Evolutionary conservation across 2,797 vertebrate genomes (phyloP).

Genomic region (Poecilia gillii): DNA sequence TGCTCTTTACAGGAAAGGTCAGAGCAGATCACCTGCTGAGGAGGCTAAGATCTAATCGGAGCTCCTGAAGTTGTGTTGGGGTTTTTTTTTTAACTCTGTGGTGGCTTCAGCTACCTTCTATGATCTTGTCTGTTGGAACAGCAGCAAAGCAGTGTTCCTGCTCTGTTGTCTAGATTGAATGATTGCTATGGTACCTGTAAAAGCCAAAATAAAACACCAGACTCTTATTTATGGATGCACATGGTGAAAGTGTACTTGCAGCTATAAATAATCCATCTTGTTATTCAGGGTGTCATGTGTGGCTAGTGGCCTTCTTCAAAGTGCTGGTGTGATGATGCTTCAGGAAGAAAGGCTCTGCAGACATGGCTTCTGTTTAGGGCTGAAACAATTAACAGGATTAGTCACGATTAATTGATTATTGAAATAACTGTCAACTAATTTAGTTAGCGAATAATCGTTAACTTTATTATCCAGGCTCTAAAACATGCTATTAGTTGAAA

Average conservation of each 20-base stretch:
- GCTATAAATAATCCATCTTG: not conserved
- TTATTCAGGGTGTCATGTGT: not conserved
- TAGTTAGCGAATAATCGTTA: too few relatives aligned
- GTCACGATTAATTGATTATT: too few relatives aligned
- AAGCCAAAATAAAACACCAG: not conserved
- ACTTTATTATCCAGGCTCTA: too few relatives aligned
- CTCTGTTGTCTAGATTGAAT: not conserved
- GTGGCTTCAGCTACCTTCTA: not conserved
- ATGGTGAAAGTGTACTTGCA: not conserved
- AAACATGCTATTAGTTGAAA: too few relatives aligned
- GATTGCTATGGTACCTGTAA: not conserved
- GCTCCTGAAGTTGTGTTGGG: not conserved
- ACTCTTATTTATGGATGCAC: not conserved
- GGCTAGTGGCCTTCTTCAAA: not conserved
- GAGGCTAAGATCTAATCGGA: not conserved
- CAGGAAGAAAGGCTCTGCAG: not conserved
- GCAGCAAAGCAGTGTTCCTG: not conserved
- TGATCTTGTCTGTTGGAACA: not conserved
- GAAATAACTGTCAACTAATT: too few relatives aligned
- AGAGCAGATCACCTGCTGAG: not conserved
- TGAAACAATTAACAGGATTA: too few relatives aligned
- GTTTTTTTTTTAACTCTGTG: not conserved
- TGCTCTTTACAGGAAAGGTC: not conserved
- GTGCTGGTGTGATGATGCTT: not conserved
- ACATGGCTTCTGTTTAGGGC: not conserved